Evolutionary conservation across 2,113 vertebrate genomes (phyloP).

Genomic region (Sapayoa aenigma): DNA sequence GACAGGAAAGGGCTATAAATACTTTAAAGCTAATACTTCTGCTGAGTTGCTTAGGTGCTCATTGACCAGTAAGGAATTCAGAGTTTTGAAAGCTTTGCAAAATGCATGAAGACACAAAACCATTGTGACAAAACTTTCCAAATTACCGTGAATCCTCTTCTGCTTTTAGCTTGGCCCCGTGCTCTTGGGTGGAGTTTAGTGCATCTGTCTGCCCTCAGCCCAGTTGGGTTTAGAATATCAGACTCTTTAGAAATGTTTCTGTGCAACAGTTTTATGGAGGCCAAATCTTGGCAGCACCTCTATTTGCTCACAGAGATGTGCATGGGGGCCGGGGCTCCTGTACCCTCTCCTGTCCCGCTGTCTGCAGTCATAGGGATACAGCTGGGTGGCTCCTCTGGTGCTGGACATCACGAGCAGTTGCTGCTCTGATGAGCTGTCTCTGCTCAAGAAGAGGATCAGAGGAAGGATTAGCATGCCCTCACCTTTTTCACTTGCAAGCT

Average conservation of each 20-base stretch:
- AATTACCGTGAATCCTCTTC: background rate
- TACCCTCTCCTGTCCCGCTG: background rate
- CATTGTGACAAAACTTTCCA: background rate
- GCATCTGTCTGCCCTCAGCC: background rate
- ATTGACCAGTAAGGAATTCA: conserved; percentile 12
- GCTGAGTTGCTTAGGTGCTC: background rate
- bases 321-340: rapidly evolving
- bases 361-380: background rate
- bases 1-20: conserved; percentile 37
- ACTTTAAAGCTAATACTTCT: conserved; percentile 17
- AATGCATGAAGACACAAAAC: background rate
- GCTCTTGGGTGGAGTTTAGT: background rate
- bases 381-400: background rate
- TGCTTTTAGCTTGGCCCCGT: background rate
- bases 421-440: background rate
- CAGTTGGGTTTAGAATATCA: background rate
- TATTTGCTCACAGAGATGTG: background rate
- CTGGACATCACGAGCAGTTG: background rate
- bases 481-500: background rate
- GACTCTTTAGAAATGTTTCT: background rate
- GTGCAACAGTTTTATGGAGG: background rate
- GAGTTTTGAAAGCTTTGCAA: conserved; percentile 12
- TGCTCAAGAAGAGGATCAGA: background rate
- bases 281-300: background rate
- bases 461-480: background rate